Percentiles rank a stretch among this genome's conserved stretches.
Conservation (phyloP, 2,797 vertebrate species). For the Geotrypetes seraphini region DNA sequence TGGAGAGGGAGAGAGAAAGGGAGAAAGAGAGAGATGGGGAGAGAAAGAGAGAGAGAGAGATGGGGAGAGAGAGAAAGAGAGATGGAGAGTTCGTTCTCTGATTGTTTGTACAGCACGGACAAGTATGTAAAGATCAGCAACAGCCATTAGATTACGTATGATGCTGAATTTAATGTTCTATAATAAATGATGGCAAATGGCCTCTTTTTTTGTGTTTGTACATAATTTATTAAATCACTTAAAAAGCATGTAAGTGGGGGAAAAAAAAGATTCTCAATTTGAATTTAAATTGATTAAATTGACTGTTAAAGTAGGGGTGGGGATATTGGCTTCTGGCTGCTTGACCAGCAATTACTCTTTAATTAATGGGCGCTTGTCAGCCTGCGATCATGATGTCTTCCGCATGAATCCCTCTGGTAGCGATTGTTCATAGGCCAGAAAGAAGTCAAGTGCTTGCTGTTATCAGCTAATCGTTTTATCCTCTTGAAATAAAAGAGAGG, state of each 20-base stretch:
- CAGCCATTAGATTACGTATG: not conserved
- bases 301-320: conserved; percentile 47
- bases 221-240: too few species aligned
- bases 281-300: conserved; percentile 46
- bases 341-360: conserved; percentile 58
- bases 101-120: too few species aligned
- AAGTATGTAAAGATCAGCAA: not conserved
- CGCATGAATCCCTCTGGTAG: conserved; percentile 18
- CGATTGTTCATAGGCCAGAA: conserved; percentile 25
- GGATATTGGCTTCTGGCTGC: conserved; percentile 30
- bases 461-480: not conserved
- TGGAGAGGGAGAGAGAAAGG: too few species aligned
- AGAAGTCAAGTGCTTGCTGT: conserved; percentile 14
- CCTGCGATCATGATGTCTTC: conserved; percentile 28
- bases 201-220: not conserved
- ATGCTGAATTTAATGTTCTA: not conserved
- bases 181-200: not conserved
- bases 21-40: too few species aligned
- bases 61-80: too few species aligned
- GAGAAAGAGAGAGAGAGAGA: too few species aligned
- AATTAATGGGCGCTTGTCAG: conserved; percentile 46
- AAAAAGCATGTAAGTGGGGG: too few species aligned
- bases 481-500: conserved; percentile 22
- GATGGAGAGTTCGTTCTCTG: too few species aligned
- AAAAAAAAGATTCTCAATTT: too few species aligned